Evolutionary conservation across 2,797 vertebrate genomes (phyloP).

Genomic region (Pseudomugil tenellus): DNA sequence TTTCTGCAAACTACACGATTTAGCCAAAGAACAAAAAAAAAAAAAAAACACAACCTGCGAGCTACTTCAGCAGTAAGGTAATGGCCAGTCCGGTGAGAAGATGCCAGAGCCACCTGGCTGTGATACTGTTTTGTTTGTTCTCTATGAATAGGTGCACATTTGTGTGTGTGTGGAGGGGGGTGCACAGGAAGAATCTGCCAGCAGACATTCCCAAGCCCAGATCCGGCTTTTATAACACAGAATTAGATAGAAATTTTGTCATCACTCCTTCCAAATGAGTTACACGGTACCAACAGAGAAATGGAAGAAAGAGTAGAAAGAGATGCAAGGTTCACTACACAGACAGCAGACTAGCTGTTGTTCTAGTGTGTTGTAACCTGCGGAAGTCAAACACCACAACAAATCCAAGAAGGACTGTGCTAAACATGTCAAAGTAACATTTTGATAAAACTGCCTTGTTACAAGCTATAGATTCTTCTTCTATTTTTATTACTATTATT

Average conservation of each 20-base stretch:
- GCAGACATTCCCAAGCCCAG: constrained; percentile 59
- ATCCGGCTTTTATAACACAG: constrained; percentile 73
- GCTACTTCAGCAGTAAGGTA: constrained; percentile 8
- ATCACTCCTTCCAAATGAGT: constrained; percentile 33
- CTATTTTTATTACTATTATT: background rate
- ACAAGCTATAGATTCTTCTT: background rate
- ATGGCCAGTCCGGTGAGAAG: constrained; percentile 44
- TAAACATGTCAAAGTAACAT: background rate
- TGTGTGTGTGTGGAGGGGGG: constrained; percentile 39
- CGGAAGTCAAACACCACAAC: background rate
- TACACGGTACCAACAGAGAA: constrained; percentile 24
- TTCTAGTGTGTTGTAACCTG: background rate
- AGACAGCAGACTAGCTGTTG: constrained; percentile 8
- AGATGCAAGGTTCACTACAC: constrained; percentile 16
- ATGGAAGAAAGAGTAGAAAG: constrained; percentile 26
- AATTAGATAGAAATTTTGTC: constrained; percentile 46
- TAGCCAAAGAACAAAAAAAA: background rate
- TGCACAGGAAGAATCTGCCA: constrained; percentile 66
- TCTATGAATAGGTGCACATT: constrained; percentile 69
- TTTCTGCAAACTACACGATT: background rate
- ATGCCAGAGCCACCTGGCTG: constrained; percentile 71
- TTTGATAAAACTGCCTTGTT: background rate
- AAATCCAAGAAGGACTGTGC: background rate
- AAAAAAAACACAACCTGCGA: background rate
- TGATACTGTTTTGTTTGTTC: constrained; percentile 62